A percentile compares a stretch with the other conserved stretches of the same genome.
These are phyloP conservation scores for Eupithecia tripunctaria DNA, from an alignment of 2,888 invertebrate species.

Conservation along the genomic window DNA sequence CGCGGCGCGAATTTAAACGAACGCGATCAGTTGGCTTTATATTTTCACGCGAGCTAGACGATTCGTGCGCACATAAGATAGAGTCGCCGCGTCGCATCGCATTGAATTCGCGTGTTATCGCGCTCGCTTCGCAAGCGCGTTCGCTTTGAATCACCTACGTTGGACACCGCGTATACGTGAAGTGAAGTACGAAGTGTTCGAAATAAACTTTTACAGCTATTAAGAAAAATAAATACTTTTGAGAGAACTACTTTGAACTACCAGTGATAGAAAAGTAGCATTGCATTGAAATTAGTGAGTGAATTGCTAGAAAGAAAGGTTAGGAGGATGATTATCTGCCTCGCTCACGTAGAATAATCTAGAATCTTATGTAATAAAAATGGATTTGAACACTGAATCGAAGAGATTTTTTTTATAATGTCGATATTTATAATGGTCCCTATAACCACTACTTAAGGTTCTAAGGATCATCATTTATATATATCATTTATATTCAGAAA, in stretches of 20 bases:
- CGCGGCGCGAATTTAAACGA: no score
- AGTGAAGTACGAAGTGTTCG: slow-evolving; percentile 4
- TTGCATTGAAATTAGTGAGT: slow-evolving; percentile 10
- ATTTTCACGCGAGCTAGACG: no score
- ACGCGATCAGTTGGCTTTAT: no score
- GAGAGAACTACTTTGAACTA: slow-evolving; percentile 18
- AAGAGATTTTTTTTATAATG: background rate
- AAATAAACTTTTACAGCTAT: slow-evolving; percentile 20
- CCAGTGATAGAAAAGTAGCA: slow-evolving; percentile 12
- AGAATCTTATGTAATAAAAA: background rate
- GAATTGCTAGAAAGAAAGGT: slow-evolving; percentile 17
- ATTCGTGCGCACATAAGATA: no score
- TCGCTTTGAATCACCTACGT: no score
- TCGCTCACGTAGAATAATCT: slow-evolving; percentile 15
- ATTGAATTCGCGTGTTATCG: no score
- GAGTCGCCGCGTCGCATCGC: no score
- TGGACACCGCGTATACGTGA: no score
- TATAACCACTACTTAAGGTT: background rate
- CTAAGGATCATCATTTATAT: no score
- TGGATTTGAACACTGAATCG: background rate
- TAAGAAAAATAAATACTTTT: slow-evolving; percentile 24
- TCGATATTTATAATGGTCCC: background rate
- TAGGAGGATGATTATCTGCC: slow-evolving; percentile 22
- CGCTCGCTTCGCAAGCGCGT: no score
- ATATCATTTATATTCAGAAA: background rate